Conservation (phyloP, 35 echinoderm and acorn worm genomes). For the Strongylocentrotus purpuratus region DNA sequence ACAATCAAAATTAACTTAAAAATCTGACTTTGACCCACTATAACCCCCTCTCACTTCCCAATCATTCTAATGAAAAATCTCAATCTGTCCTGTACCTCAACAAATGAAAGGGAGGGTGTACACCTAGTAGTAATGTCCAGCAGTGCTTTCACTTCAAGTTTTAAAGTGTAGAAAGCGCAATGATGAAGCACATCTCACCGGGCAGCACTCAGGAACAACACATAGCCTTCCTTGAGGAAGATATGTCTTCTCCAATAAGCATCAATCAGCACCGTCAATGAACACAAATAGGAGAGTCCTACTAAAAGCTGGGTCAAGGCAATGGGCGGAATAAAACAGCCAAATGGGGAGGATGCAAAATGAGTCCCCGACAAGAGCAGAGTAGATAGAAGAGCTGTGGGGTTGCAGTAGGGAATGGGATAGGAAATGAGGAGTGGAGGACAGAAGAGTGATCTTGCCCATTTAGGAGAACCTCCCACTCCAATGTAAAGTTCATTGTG, state of each 20-base stretch:
- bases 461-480: neutral
- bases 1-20: neutral
- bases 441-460: slow-evolving; percentile 16
- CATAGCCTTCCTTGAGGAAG: neutral
- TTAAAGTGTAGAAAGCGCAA: neutral
- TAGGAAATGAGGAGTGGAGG: neutral
- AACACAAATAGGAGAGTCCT: slow-evolving; percentile 28
- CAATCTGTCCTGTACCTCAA: too few species aligned
- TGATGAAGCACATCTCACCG: neutral
- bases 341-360: slow-evolving; percentile 26
- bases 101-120: too few species aligned
- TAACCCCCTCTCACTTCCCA: neutral
- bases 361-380: neutral
- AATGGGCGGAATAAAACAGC: neutral
- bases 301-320: slow-evolving; percentile 47
- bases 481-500: slow-evolving; percentile 17
- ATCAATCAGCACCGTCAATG: slow-evolving; percentile 19
- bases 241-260: neutral
- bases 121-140: too few species aligned
- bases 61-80: neutral
- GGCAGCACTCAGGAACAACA: slow-evolving; percentile 7
- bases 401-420: slow-evolving; percentile 14
- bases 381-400: neutral
- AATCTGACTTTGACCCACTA: neutral
- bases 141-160: neutral